Conservation (phyloP, 30 jellyfish, hydroid and myxozoan genomes). For the Rhopilema esculentum region DNA sequence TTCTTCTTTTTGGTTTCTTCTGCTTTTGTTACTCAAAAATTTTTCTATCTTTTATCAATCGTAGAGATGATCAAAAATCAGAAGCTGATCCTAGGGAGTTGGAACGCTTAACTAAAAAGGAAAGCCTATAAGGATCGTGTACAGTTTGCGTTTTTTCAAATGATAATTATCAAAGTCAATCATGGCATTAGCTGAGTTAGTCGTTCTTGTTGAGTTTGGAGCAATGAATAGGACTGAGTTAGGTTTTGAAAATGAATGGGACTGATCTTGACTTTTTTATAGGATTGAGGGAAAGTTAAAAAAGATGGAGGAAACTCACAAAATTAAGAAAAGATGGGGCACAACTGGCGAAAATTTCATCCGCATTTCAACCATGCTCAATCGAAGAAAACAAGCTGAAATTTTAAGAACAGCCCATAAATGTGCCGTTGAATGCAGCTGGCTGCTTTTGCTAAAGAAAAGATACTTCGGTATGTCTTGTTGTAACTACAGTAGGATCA, state of each 20-base stretch:
- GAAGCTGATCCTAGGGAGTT: slow-evolving; percentile 15
- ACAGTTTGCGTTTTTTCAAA: neutral
- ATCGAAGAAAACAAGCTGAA: slow-evolving; percentile 6
- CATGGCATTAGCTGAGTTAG: neutral
- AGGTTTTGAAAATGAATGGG: neutral
- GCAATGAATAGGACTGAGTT: neutral
- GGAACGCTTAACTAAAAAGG: slow-evolving; percentile 21
- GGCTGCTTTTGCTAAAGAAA: slow-evolving; percentile 21
- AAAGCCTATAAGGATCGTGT: slow-evolving; percentile 1
- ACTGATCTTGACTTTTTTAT: neutral
- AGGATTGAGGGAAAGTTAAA: slow-evolving; percentile 2
- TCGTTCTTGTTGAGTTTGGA: neutral
- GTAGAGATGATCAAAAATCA: slow-evolving; percentile 9
- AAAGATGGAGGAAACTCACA: slow-evolving; percentile 11
- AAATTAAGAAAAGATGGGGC: neutral
- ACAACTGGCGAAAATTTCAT: slow-evolving; percentile 1
- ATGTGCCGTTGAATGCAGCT: slow-evolving; percentile 16
- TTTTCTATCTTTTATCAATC: neutral
- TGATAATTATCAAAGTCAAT: neutral
- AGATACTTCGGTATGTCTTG: slow-evolving; percentile 12
- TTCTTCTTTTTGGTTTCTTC: neutral
- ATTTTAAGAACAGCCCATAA: slow-evolving; percentile 5
- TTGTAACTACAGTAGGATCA: neutral
- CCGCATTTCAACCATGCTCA: slow-evolving; percentile 12
- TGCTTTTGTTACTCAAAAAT: neutral